These are phyloP conservation scores for Nematopogon swammerdamellus DNA, from an alignment of 2,888 invertebrate species.

Conservation along the genomic window DNA sequence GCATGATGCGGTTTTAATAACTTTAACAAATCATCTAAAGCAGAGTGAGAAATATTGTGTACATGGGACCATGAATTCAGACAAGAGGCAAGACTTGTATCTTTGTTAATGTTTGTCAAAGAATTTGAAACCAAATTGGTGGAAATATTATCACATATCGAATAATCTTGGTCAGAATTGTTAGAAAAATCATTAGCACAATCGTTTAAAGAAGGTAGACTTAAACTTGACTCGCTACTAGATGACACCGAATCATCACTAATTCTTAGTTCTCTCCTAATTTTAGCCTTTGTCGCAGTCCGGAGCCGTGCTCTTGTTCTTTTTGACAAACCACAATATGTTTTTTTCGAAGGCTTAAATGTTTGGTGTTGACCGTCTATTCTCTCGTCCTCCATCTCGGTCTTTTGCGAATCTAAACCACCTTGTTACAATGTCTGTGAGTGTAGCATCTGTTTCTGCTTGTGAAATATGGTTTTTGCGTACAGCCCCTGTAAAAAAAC, in stretches of 20 bases:
- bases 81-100: background rate
- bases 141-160: background rate
- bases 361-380: background rate
- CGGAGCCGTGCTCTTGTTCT: no score
- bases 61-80: conserved; percentile 3
- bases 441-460: no score
- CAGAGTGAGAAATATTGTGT: conserved; percentile 3
- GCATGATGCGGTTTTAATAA: conserved; percentile 1
- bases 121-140: conserved; percentile 1
- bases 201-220: background rate
- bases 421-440: background rate
- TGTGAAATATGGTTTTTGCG: no score
- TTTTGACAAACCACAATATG: no score
- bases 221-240: background rate
- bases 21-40: conserved; percentile 1
- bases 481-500: no score
- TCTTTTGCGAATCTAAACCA: conserved; percentile 1
- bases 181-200: background rate
- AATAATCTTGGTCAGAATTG: background rate
- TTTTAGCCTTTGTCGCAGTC: no score
- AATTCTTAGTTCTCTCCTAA: no score
- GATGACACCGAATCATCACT: no score
- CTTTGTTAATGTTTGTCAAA: background rate
- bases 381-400: background rate
- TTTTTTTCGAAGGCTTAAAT: background rate